phyloP scores from a whole-genome alignment of 2,888 invertebrate species.

The Lycia hirtaria region DNA sequence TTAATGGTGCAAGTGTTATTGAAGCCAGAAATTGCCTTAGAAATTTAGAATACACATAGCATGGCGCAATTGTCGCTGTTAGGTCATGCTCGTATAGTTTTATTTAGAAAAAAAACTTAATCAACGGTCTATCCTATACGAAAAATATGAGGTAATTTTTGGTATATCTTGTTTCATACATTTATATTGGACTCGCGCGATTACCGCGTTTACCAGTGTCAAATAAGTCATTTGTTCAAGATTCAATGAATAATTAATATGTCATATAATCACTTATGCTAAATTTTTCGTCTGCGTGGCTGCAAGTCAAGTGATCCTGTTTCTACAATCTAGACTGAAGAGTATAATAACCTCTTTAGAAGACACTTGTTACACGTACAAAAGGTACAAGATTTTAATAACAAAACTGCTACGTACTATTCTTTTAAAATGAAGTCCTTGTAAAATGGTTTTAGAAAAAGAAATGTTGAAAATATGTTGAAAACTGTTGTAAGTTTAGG shows the following conservation, averaged over 20 bases:
- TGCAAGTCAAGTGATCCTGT: constrained; percentile 35
- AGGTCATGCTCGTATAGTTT: constrained; percentile 40
- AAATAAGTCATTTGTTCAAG: too few relatives aligned
- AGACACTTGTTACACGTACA: constrained; percentile 54
- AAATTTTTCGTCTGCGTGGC: not conserved
- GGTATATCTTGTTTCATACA: too few relatives aligned
- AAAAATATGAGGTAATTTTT: too few relatives aligned
- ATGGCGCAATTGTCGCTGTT: constrained; percentile 46
- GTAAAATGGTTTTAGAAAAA: not conserved
- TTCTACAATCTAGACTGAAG: constrained; percentile 49
- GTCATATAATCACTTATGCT: too few relatives aligned
- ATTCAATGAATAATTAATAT: too few relatives aligned
- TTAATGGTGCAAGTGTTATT: constrained; percentile 80
- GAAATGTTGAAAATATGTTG: too few relatives aligned
- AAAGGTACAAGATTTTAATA: constrained; percentile 41
- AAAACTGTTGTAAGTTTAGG: too few relatives aligned
- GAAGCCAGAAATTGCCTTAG: constrained; percentile 73
- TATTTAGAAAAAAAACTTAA: constrained; percentile 31
- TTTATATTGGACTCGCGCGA: too few relatives aligned
- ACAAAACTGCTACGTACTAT: constrained; percentile 38
- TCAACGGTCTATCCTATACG: constrained; percentile 8
- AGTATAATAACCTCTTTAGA: constrained; percentile 60
- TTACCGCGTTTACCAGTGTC: too few relatives aligned
- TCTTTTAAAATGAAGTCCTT: constrained; percentile 5
- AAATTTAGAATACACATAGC: constrained; percentile 53